These are phyloP conservation scores for Diplodus puntazzo DNA, from an alignment of 2,797 vertebrate genomes.

Conservation along the genomic window DNA sequence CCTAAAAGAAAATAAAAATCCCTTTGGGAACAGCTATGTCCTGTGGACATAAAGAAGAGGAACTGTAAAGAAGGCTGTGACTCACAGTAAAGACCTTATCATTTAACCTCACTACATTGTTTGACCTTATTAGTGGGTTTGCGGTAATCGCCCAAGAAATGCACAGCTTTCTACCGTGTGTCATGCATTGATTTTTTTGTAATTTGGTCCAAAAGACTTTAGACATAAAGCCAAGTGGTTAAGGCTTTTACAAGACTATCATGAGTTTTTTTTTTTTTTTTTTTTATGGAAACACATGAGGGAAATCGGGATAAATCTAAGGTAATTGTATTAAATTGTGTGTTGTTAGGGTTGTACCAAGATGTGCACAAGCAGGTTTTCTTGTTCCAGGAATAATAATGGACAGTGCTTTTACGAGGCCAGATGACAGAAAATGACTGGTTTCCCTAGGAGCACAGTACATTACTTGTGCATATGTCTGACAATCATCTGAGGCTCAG, in stretches of 20 bases:
- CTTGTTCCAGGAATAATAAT: neutral
- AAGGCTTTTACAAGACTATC: slow-evolving; percentile 10
- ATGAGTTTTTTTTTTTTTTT: neutral
- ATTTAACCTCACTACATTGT: slow-evolving; percentile 50
- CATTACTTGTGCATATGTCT: neutral
- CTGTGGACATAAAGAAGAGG: slow-evolving; percentile 7
- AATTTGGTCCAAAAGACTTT: slow-evolving; percentile 36
- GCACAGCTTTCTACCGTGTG: slow-evolving; percentile 12
- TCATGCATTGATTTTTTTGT: slow-evolving; percentile 50
- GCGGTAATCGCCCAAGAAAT: slow-evolving; percentile 59
- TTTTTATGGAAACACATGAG: slow-evolving; percentile 9
- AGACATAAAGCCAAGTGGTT: slow-evolving; percentile 1
- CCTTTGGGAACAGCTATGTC: too few relatives aligned
- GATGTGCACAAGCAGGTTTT: neutral
- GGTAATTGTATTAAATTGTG: neutral
- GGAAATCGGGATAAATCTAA: neutral
- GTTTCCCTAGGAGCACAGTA: neutral
- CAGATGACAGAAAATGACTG: neutral
- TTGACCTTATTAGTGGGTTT: slow-evolving; percentile 53
- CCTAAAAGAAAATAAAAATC: neutral
- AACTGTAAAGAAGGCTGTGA: slow-evolving; percentile 8
- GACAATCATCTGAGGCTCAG: neutral
- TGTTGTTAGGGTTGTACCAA: slow-evolving; percentile 3
- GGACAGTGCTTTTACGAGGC: neutral
- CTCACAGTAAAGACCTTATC: slow-evolving; percentile 41